These are phyloP conservation scores for Arremon brunneinucha DNA, from an alignment of 2,797 vertebrate genomes.

Conservation along the genomic window DNA sequence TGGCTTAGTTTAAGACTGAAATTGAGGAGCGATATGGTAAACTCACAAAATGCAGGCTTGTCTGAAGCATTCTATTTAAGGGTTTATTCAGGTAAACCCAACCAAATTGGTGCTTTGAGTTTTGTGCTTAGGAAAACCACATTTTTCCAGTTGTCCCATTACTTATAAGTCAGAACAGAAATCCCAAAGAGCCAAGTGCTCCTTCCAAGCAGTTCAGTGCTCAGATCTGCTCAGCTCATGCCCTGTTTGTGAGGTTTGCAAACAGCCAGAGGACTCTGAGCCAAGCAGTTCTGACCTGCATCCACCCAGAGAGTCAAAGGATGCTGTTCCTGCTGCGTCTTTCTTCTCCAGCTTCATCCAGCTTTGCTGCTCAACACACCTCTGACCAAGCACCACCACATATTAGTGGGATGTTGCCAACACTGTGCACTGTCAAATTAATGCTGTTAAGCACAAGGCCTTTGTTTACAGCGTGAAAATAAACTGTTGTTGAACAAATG, in stretches of 20 bases:
- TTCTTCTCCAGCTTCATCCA: neutral
- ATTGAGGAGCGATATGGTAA: neutral
- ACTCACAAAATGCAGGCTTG: neutral
- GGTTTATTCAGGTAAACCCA: neutral
- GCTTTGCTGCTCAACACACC: neutral
- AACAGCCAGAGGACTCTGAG: neutral
- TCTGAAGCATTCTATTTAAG: neutral
- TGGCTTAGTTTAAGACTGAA: neutral
- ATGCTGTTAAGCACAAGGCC: neutral
- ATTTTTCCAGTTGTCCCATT: neutral
- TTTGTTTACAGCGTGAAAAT: neutral
- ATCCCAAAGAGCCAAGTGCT: neutral
- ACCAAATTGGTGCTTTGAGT: neutral
- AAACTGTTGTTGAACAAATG: neutral
- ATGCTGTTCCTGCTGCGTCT: neutral
- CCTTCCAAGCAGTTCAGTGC: neutral
- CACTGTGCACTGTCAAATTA: neutral
- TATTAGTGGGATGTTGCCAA: neutral
- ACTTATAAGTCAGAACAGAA: neutral
- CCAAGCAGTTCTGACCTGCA: neutral
- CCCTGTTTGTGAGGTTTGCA: neutral
- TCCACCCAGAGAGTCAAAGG: neutral
- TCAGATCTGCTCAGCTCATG: neutral
- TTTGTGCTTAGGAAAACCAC: neutral
- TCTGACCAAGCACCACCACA: neutral